Conservation (phyloP, 2,113 vertebrate species). For the Plecotus auritus region DNA sequence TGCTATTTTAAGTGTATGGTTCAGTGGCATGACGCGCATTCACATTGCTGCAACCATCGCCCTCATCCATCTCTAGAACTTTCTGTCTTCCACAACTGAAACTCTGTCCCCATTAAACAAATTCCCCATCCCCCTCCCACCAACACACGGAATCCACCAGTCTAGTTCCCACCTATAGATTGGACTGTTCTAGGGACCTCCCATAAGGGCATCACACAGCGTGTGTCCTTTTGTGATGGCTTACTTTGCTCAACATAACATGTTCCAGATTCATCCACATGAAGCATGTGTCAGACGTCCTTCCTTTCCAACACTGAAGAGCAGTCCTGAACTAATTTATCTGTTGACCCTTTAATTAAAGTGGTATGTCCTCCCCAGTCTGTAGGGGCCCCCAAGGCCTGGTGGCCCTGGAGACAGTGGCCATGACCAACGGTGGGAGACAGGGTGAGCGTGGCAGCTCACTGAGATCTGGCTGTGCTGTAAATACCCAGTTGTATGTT, state of each 20-base stretch:
- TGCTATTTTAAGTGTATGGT: accelerated
- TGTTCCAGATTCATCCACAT: not conserved
- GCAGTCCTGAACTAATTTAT: not conserved
- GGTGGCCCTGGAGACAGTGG: too few relatives aligned
- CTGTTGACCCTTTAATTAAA: not conserved
- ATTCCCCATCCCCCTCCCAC: accelerated
- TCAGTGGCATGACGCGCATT: not conserved
- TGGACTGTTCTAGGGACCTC: accelerated
- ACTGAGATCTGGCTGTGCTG: too few relatives aligned
- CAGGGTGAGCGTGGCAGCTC: accelerated
- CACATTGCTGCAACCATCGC: accelerated
- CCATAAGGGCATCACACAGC: accelerated
- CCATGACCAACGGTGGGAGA: accelerated
- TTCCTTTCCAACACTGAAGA: not conserved
- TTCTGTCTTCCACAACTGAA: not conserved
- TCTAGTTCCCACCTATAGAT: not conserved
- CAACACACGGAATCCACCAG: accelerated
- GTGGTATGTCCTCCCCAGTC: not conserved
- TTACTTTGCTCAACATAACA: accelerated
- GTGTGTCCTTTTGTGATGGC: accelerated
- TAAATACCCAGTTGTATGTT: accelerated
- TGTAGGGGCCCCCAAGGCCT: not conserved
- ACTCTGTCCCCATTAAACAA: accelerated
- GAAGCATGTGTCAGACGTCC: not conserved
- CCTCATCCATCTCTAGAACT: not conserved